A percentile compares a stretch with the other conserved stretches of the same genome.
Conservation (phyloP, 2,113 vertebrate genomes). For the Gorsachius goisagi region DNA sequence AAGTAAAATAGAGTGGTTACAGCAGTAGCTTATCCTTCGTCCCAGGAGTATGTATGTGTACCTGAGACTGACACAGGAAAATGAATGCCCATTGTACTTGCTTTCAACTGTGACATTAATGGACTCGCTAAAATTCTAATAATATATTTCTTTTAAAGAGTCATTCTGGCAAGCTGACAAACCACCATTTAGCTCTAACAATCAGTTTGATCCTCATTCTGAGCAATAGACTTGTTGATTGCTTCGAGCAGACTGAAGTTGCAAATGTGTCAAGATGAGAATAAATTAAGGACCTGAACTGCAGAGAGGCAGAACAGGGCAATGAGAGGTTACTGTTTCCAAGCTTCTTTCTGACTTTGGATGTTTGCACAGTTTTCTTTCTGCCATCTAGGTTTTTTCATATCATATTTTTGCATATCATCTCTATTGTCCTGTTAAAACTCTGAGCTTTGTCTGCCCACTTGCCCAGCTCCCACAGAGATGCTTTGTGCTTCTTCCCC, state of each 20-base stretch:
- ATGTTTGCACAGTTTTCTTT: background rate
- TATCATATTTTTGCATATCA: background rate
- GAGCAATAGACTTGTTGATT: background rate
- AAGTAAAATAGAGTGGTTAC: background rate
- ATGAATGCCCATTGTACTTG: background rate
- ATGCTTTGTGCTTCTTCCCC: background rate
- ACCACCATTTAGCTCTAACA: background rate
- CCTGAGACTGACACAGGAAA: background rate
- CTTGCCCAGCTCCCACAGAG: background rate
- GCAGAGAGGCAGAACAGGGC: background rate
- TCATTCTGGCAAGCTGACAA: background rate
- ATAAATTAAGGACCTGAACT: background rate
- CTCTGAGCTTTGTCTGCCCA: background rate
- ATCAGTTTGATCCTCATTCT: background rate
- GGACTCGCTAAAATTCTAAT: background rate
- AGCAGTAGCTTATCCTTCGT: background rate
- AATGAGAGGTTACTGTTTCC: background rate
- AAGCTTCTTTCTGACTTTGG: background rate
- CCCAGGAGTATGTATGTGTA: fast-evolving
- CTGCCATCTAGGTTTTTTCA: background rate
- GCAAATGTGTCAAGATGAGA: background rate
- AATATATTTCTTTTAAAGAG: background rate
- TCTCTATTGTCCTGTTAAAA: background rate
- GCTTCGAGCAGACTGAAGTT: background rate
- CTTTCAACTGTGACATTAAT: background rate